phyloP scores from a whole-genome alignment of 2,113 vertebrate genomes.

The Polypterus bichir region DNA sequence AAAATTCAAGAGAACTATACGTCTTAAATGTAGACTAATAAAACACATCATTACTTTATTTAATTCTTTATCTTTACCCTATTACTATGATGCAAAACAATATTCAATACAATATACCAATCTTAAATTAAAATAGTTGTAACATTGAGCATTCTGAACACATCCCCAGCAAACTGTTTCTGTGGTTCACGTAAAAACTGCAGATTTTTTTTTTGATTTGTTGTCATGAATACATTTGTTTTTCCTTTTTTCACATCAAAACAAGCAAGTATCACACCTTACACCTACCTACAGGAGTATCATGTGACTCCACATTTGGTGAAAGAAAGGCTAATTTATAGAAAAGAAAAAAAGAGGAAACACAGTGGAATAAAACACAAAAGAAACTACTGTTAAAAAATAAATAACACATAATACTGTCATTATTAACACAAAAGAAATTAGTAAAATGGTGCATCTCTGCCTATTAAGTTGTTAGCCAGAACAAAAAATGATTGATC shows the following conservation, averaged over 20 bases:
- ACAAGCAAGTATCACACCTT: slow-evolving; percentile 28
- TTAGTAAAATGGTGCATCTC: background rate
- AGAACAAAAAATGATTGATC: too few species aligned
- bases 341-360: slow-evolving; percentile 31
- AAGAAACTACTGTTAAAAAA: slow-evolving; percentile 23
- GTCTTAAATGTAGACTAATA: too few species aligned
- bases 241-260: background rate
- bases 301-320: slow-evolving; percentile 43
- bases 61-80: too few species aligned
- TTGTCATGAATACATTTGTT: background rate
- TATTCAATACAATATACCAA: slow-evolving; percentile 9
- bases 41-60: too few species aligned
- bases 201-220: background rate
- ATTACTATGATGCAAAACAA: background rate
- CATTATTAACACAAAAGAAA: background rate
- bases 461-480: too few species aligned
- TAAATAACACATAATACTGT: slow-evolving; percentile 6
- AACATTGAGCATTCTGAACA: too few species aligned
- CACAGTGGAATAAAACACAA: slow-evolving; percentile 31
- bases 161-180: background rate
- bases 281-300: slow-evolving; percentile 54
- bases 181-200: background rate
- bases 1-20: too few species aligned
- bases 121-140: too few species aligned
- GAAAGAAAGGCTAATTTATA: slow-evolving; percentile 54